Percentiles rank a stretch among this genome's conserved stretches.
These are phyloP conservation scores for Bombus pascuorum DNA, from an alignment of 1,140 invertebrate genomes.

Conservation along the genomic window DNA sequence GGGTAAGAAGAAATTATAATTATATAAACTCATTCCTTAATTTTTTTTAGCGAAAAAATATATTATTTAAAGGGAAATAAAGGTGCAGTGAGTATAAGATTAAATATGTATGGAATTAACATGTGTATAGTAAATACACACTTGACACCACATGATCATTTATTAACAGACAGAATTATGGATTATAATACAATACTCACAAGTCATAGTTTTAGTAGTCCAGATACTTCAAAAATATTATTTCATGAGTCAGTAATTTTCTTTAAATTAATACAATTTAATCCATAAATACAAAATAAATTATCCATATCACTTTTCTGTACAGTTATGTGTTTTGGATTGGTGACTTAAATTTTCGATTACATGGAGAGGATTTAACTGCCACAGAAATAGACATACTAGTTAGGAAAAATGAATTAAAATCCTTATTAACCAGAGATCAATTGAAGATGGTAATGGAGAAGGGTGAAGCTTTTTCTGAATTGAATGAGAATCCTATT, in stretches of 20 bases:
- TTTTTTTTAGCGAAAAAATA: not conserved
- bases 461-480: conserved; percentile 90
- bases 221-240: conserved; percentile 91
- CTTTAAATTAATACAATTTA: not conserved
- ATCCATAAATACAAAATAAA: conserved; percentile 10
- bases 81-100: conserved; percentile 93
- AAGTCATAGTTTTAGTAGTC: conserved; percentile 87
- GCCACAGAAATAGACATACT: conserved; percentile 87
- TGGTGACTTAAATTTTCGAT: conserved; percentile 96
- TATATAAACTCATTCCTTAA: not conserved
- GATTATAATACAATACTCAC: conserved; percentile 94
- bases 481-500: conserved; percentile 88
- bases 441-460: conserved; percentile 88
- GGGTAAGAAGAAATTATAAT: conserved; percentile 83
- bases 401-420: conserved; percentile 86
- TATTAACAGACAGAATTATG: conserved; percentile 89
- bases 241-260: conserved; percentile 91
- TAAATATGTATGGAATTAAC: conserved; percentile 93
- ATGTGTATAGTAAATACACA: conserved; percentile 95
- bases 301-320: conserved; percentile 65
- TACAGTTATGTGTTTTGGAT: conserved; percentile 96
- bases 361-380: conserved; percentile 85
- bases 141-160: conserved; percentile 93
- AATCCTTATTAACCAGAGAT: conserved; percentile 87
- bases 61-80: conserved; percentile 92